Percentiles rank a stretch among this genome's conserved stretches.
phyloP scores from a whole-genome alignment of 1,140 invertebrate species.

The Acromyrmex charruanus region DNA sequence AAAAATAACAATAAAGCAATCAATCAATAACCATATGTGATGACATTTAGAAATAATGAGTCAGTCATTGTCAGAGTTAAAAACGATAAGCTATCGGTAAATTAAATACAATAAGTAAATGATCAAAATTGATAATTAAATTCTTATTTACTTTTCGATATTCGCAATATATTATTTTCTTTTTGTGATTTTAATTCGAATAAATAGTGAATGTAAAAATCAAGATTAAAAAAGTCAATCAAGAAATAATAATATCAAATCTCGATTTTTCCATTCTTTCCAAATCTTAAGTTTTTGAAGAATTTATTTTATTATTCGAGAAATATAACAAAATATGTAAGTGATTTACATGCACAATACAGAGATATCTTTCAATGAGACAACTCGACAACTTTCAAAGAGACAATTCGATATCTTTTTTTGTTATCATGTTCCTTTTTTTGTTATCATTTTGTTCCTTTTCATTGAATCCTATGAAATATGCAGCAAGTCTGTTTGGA shows the following conservation, averaged over 20 bases:
- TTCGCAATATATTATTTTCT: background rate
- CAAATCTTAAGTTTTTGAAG: background rate
- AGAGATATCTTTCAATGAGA: background rate
- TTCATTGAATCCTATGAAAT: background rate
- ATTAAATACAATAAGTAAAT: background rate
- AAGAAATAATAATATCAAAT: background rate
- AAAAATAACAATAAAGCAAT: background rate
- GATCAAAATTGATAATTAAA: background rate
- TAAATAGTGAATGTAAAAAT: background rate
- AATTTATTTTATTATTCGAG: background rate
- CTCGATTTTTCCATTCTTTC: background rate
- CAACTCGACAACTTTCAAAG: too few relatives aligned
- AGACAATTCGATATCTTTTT: background rate
- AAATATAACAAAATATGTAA: background rate
- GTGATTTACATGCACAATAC: slow-evolving; percentile 33
- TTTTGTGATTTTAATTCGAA: background rate
- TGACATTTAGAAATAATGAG: background rate
- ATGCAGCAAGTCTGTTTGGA: background rate
- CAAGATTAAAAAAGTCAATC: too few relatives aligned
- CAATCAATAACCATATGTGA: background rate
- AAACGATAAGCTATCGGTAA: background rate
- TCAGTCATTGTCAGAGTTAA: background rate
- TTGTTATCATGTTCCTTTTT: background rate
- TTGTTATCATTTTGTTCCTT: background rate
- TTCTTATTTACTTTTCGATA: background rate